Evolutionary conservation across 1,140 invertebrate genomes (phyloP), one percentile per base, ranked within the genome.

Genomic region (Tetranychus urticae): DNA sequence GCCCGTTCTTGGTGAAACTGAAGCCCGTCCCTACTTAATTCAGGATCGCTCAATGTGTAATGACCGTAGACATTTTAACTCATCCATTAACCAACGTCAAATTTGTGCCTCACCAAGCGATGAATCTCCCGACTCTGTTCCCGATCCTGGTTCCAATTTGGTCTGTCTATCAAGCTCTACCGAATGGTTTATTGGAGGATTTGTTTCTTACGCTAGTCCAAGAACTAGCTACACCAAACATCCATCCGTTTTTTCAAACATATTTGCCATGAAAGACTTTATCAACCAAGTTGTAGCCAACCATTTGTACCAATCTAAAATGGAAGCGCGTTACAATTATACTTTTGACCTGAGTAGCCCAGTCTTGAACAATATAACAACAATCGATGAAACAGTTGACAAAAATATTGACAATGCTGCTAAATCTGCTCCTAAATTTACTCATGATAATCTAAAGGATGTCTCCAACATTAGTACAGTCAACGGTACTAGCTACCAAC

Each of bases 81-180:
- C 47, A 33, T 36, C n/a, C 14, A 35, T 66, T n/a, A 61, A 60
- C 23, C 39, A 61, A 42, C 69, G 71, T 61, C 77, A 79, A 64
- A 64, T 79, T 7, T 81, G 80, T 64, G 75, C 80, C 2, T 77
- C 75, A 55, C 78, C 78, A 59, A 80, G 79, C 78, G 76, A 77
- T 59, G 74, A 60, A 31, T 50, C 52, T 13, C 58, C 63, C 12
- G 56, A 71, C 71, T 75, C 73, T 60, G 63, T 10, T 2, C 14
- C 61, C 65, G 79, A 81, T 66, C 77, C 79, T 71, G 80, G 80
- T 52, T 77, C 78, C 8, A 79, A 80, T 23, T 66, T 81, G 46
- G 80, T 81, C 76, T 81, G 80, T 64, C 71, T 76, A 63, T 77
- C 70, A 42, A 76, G 56, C n/a, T 58, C 62, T 48, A 56, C 63